Base-by-base conservation (phyloP, 2,888 invertebrate species). In the Sminthurides aquaticus region DNA sequence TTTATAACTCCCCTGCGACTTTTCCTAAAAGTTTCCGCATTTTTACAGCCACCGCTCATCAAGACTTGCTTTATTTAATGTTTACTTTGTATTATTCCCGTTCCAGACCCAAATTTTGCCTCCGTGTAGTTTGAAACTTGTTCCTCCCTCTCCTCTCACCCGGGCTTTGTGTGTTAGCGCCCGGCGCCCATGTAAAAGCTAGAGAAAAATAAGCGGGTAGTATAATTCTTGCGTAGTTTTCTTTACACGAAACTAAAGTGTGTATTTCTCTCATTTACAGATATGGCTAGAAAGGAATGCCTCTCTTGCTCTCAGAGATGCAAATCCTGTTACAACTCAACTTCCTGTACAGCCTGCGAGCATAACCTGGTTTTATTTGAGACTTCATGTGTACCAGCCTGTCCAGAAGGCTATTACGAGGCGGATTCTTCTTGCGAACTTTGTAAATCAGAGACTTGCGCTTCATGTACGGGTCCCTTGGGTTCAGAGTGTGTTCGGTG, bases 391-490 rank as follows among this genome's bases (percentile, higher is more conserved):
- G 83, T 89, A 74, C 88, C 91, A 3, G 85, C 89, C 0, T 93
- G 93, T 79, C 92, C 92, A 0, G 77, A 84, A 20, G 85, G 87
- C 71, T 89, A 88, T 54, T 92, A 85, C 77, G 92, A 92, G 1
- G 89, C 91, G 76, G 91, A 92, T 78, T 90, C 91, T 79, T 86
- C 85, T 76, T 93, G 92, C 80, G 87, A 91, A 74, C 85, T 87
- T 18, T 93, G 93, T 79, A 86, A 86, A 67, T 80, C 58, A 2
- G 20, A 85, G 48, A 87, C 87, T 58, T 84, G 84, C 67, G 89
- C 85, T 77, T 84, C 87, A 66, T 91, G 91, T 78, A 85, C 86
- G 15, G 74, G 75, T 2, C 71, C 75, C 5, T 65, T 72, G 68
- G 74, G 74, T 8, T 66, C 62, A n/a, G 71, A 74, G 56, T 74